Evolutionary conservation across 2,888 invertebrate species (phyloP), one percentile per base, ranked within the genome.

Genomic region (Cheilosia impressa): DNA sequence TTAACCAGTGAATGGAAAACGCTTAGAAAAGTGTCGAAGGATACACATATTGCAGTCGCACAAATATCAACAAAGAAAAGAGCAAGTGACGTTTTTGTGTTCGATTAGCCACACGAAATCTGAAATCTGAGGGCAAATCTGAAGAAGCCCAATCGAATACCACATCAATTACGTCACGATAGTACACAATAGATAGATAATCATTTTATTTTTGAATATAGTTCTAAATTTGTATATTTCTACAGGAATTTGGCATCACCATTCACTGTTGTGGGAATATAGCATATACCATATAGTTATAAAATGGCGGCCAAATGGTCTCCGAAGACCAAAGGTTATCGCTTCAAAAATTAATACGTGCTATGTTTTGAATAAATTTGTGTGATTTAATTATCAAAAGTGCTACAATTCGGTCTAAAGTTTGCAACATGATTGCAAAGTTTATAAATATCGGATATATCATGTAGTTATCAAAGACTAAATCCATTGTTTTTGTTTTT

Each of bases 311-410:
- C 75, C 75, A 66, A 75, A 79, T 79, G 79, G 80, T 66, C 47
- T 55, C 15, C 3, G 34, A 5, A 19, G 15, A 22, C 24, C n/a
- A n/a, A n/a, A 19, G 9, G 5, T 81, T 45, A 65, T 78, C 55
- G 52, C 65, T 76, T 73, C 22, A 22, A 43, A 31, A 55, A 65
- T 52, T 65, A 22, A 22, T 43, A 47, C 60, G 17, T 43, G 47
- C 66, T 72, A 60, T 81, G 65, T 66, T 77, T 77, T 71, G 41
- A 71, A 57, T 65, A 55, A 57, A 43, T 60, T 15, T 62, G 17
- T 19, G 19, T 19, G 31, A 50, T 63, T 68, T 43, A 68, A 62
- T 77, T 69, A 62, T 69, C 15, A 53, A 50, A 52, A 77, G 68
- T 69, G 68, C 53, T 69, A 50, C 50, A 58, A n/a, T 58, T n/a